These are phyloP conservation scores for Pogonognathellus flavescens DNA, from an alignment of 1,140 invertebrate species.

Conservation along the genomic window DNA sequence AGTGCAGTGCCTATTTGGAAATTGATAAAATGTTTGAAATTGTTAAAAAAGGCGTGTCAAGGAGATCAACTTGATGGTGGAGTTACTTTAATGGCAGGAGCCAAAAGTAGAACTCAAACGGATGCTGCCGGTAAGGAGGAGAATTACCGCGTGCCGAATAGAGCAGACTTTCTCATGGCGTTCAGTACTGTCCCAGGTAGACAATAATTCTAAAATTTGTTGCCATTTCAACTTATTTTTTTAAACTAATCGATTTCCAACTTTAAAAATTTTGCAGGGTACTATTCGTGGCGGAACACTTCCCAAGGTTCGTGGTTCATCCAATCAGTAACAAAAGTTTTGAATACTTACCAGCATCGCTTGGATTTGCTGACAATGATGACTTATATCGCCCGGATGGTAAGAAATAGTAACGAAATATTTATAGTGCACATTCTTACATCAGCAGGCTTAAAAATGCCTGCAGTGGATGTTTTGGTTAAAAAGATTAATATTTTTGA, in stretches of 20 bases:
- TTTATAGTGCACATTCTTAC: too few relatives aligned
- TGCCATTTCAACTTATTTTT: too few relatives aligned
- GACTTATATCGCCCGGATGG: conserved; percentile 86
- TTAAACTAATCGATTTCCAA: too few relatives aligned
- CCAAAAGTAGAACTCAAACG: background rate
- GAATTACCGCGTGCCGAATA: conserved; percentile 73
- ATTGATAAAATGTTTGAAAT: too few relatives aligned
- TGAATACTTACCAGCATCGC: conserved; percentile 79
- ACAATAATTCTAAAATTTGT: too few relatives aligned
- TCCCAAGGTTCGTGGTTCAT: conserved; percentile 95
- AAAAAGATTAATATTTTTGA: too few relatives aligned
- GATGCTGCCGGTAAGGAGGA: background rate
- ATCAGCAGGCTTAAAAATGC: too few relatives aligned
- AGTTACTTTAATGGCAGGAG: conserved; percentile 65
- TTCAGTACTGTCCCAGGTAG: conserved; percentile 75
- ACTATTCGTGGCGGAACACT: conserved; percentile 95
- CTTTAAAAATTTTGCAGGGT: conserved; percentile 76
- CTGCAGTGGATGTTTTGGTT: too few relatives aligned
- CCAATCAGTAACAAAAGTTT: conserved; percentile 88
- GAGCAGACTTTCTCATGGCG: conserved; percentile 76
- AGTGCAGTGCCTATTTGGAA: too few relatives aligned
- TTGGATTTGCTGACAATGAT: conserved; percentile 88
- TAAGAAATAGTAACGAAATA: too few relatives aligned
- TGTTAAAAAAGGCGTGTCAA: conserved; percentile 90
- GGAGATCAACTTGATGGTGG: conserved; percentile 88